Evolutionary conservation across 2,113 vertebrate genomes (phyloP).

Genomic region (Erpornis zantholeuca): DNA sequence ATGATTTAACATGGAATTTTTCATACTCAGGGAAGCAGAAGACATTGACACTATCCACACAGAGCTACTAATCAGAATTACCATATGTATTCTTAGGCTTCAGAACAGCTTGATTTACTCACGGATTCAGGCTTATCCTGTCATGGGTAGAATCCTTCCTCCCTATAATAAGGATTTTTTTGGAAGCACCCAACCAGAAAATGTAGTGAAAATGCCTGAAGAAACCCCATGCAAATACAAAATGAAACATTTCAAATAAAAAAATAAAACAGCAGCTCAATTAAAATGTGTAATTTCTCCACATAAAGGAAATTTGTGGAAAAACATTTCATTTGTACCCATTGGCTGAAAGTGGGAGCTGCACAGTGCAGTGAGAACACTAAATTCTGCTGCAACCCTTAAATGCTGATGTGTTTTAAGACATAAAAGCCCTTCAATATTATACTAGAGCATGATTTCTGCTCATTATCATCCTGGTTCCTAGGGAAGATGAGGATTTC

Average conservation of each 20-base stretch:
- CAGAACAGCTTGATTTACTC: background rate
- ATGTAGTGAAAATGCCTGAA: conserved; percentile 20
- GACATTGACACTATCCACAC: conserved; percentile 22
- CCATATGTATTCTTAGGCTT: conserved; percentile 12
- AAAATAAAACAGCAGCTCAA: background rate
- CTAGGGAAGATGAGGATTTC: background rate
- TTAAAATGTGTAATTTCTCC: background rate
- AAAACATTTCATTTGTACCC: background rate
- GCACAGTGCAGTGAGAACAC: background rate
- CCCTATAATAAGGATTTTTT: conserved; percentile 1
- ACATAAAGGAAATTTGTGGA: background rate
- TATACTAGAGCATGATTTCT: background rate
- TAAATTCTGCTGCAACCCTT: background rate
- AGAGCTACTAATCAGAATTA: conserved; percentile 30
- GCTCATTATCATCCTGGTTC: background rate
- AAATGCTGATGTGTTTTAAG: background rate
- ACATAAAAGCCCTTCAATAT: background rate
- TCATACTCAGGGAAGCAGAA: conserved; percentile 61
- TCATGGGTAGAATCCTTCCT: background rate
- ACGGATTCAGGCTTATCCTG: background rate
- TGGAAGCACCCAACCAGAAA: conserved; percentile 23
- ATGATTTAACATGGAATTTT: conserved; percentile 22
- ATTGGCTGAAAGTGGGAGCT: background rate
- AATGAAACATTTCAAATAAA: background rate
- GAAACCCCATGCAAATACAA: conserved; percentile 17